A percentile compares a stretch with the other conserved stretches of the same genome.
These are phyloP conservation scores for Eupleurogrammus muticus DNA, from an alignment of 2,797 vertebrate species.

Conservation along the genomic window DNA sequence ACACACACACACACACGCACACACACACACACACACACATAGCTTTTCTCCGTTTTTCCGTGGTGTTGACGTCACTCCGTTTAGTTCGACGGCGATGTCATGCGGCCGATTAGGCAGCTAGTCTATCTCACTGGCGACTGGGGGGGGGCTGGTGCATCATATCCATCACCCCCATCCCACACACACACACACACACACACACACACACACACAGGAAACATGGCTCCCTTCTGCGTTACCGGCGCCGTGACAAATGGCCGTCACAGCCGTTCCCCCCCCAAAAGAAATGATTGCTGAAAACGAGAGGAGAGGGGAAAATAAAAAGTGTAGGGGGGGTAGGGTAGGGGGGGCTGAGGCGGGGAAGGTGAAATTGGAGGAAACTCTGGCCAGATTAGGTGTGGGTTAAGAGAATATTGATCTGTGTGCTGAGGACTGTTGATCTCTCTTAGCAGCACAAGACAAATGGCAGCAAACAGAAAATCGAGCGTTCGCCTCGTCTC, in stretches of 20 bases:
- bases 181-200: constrained; percentile 1
- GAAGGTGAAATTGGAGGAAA: constrained; percentile 93
- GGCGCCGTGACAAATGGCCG: constrained; percentile 95
- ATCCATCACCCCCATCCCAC: constrained; percentile 88
- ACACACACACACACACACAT: not conserved
- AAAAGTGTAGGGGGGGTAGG: constrained; percentile 70
- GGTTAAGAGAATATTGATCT: constrained; percentile 99
- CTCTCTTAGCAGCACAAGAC: constrained; percentile 95
- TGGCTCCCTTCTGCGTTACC: constrained; percentile 94
- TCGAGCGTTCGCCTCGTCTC: constrained; percentile 85
- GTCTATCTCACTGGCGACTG: constrained; percentile 89
- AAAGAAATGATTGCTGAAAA: constrained; percentile 86
- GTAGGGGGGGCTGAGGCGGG: constrained; percentile 73
- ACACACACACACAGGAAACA: constrained; percentile 84
- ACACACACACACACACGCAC: not conserved
- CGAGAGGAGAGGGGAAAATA: constrained; percentile 78
- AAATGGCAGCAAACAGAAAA: constrained; percentile 97
- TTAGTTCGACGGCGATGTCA: too few species aligned
- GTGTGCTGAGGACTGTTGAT: constrained; percentile 98
- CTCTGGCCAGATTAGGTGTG: constrained; percentile 93
- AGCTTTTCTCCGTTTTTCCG: too few species aligned
- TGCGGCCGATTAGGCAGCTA: constrained; percentile 89
- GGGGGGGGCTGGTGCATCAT: constrained; percentile 80
- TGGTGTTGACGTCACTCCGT: too few species aligned
- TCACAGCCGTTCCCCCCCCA: constrained; percentile 85